These are phyloP conservation scores for Gymnogyps californianus DNA, from an alignment of 2,113 vertebrate genomes.

Conservation along the genomic window DNA sequence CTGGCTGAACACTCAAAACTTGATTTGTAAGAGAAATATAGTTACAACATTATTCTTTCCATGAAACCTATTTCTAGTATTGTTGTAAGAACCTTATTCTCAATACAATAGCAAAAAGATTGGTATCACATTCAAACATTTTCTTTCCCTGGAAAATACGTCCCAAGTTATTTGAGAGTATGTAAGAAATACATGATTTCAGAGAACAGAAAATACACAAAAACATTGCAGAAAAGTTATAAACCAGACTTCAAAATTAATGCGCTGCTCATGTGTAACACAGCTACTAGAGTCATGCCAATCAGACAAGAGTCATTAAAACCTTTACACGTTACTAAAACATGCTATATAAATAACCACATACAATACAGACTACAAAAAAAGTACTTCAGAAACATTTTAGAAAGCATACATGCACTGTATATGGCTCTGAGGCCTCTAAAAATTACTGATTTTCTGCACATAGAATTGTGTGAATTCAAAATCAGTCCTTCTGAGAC, in stretches of 20 bases:
- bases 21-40: background rate
- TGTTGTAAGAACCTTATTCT: background rate
- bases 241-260: background rate
- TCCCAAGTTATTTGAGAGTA: background rate
- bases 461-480: background rate
- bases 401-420: background rate
- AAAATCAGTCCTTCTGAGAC: background rate
- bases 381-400: background rate
- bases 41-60: background rate
- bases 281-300: background rate
- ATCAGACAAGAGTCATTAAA: background rate
- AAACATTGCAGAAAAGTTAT: background rate
- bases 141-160: background rate
- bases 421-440: background rate
- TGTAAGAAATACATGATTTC: background rate
- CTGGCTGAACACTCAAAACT: background rate
- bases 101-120: background rate
- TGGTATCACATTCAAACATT: background rate
- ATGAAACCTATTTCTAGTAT: background rate
- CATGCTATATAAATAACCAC: background rate
- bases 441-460: background rate
- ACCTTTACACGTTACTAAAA: background rate
- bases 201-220: background rate
- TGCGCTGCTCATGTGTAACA: background rate
- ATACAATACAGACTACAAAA: background rate